These are phyloP conservation scores for Phengaris alcon DNA, from an alignment of 2,888 invertebrate species.

Conservation along the genomic window DNA sequence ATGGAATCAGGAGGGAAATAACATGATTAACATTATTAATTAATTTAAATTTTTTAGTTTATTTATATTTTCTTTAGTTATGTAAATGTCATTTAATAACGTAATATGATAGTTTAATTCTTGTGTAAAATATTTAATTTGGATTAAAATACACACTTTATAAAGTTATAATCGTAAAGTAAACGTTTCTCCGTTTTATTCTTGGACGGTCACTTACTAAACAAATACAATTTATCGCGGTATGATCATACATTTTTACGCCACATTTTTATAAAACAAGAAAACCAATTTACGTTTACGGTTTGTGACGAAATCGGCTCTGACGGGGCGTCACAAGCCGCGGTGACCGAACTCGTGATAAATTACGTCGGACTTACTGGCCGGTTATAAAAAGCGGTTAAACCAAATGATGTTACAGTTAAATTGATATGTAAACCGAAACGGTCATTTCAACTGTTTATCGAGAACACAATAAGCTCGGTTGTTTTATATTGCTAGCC, in stretches of 20 bases:
- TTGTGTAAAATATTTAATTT: no score
- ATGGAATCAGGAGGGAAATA: no score
- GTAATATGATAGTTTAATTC: no score
- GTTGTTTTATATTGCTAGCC: background rate
- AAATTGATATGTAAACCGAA: conserved; percentile 10
- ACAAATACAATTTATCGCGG: background rate
- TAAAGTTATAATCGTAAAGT: no score
- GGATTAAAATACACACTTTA: no score
- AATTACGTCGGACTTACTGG: background rate
- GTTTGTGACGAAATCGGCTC: conserved; percentile 15
- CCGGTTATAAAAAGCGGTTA: conserved; percentile 12
- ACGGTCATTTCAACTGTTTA: background rate
- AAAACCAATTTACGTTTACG: conserved; percentile 35
- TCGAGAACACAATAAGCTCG: background rate
- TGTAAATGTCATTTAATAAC: no score
- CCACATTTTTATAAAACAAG: background rate
- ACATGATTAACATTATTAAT: no score
- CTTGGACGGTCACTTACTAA: no score
- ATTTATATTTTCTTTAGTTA: no score
- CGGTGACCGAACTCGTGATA: conserved; percentile 1
- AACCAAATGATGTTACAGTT: conserved; percentile 16
- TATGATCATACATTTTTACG: conserved; percentile 38
- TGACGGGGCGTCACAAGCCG: background rate
- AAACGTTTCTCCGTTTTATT: no score
- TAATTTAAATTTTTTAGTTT: no score